phyloP scores from a whole-genome alignment of 2,888 invertebrate species.

The Chymomyza procnemis region DNA sequence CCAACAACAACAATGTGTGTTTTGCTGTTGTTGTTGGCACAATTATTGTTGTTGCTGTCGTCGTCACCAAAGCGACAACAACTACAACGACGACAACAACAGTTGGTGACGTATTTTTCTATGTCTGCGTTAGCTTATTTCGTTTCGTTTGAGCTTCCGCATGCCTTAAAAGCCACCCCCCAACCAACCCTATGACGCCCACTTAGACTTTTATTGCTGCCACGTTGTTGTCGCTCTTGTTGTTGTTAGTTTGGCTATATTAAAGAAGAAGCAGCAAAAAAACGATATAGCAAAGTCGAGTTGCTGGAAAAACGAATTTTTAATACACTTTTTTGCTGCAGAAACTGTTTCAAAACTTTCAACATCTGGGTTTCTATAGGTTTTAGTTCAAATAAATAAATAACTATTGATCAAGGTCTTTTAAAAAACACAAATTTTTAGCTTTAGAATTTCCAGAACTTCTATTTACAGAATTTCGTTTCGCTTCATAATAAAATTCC shows the following conservation, averaged over 20 bases:
- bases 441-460: too few relatives aligned
- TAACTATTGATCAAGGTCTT: too few relatives aligned
- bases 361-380: too few relatives aligned
- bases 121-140: constrained; percentile 50
- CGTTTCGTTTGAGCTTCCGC: constrained; percentile 57
- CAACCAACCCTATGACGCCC: neutral
- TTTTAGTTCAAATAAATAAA: too few relatives aligned
- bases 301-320: neutral
- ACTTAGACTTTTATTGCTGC: constrained; percentile 8
- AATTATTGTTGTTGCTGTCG: constrained; percentile 57
- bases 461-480: too few relatives aligned
- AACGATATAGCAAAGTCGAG: neutral
- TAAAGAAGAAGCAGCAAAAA: too few relatives aligned
- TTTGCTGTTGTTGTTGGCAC: constrained; percentile 62
- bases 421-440: too few relatives aligned
- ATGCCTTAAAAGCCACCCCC: constrained; percentile 27
- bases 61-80: constrained; percentile 51
- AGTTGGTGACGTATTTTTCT: constrained; percentile 65
- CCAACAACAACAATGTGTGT: constrained; percentile 36
- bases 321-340: neutral
- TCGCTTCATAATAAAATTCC: too few relatives aligned
- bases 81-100: constrained; percentile 20
- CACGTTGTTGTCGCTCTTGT: constrained; percentile 22
- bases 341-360: neutral
- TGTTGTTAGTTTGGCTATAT: constrained; percentile 17